Base-by-base conservation (phyloP, 1,140 invertebrate species). In the Drosophila biarmipes region DNA sequence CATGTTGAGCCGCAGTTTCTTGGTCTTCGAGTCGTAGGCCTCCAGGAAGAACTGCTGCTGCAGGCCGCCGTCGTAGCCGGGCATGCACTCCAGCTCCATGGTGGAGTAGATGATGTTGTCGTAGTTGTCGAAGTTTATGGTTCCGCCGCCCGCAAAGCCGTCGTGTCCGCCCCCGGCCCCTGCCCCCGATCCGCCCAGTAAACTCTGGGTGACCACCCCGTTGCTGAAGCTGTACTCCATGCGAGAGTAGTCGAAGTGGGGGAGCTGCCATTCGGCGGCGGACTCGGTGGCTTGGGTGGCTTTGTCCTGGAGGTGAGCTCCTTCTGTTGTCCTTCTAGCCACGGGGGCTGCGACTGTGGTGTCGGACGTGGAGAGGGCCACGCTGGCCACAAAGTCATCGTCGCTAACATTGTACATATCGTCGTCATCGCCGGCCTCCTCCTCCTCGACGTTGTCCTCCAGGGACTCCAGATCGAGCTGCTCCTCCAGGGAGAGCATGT, bases 41-140 rank as follows among this genome's bases (percentile, higher is more conserved):
- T 98, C 96, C 46, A 97, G 91, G 29, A 96, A 92, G 92, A 97
- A 98, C 45, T 95, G 94, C 91, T 98, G 97, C 15, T 95, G 95
- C 10, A 98, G 93, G 0, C 97, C 97, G 6, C 97, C 97, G 74
- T 98, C 96, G 91, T 97, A 97, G 51, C 92, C 90, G 8, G 92
- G 90, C 73, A 92, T 82, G 74, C 91, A 92, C 61, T 92, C 90
- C 53, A 92, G 76, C 40, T 92, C 91, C 90, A 92, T 92, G 17
- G 91, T 90, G 24, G 91, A 92, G 78, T 92, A 92, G 49, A 92
- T 86, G 21, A 92, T 91, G 79, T 92, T 92, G 73, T 92, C 91
- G 51, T 92, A 92, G 74, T 92, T 92, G 53, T 92, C 91, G 29
- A 92, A 89, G 69, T 91, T 91, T 48, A 91, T 91, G 49, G 78